Evolutionary conservation across 2,797 vertebrate genomes (phyloP), one percentile per base, ranked within the genome.

Genomic region (Halcyon smyrnensis): DNA sequence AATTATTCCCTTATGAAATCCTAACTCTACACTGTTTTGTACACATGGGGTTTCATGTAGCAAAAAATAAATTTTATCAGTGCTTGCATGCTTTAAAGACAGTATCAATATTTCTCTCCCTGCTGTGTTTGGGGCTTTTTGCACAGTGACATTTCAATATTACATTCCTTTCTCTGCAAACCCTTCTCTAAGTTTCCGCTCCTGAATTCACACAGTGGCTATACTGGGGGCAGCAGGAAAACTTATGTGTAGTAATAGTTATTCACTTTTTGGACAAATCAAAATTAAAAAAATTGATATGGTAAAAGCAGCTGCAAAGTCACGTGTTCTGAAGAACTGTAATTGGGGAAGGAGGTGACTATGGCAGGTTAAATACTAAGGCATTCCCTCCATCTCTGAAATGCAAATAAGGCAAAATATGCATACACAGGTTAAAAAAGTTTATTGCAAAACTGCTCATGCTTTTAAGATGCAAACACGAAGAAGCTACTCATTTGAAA

Each of bases 401-500:
- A 94, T 69, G 36, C 45, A 71, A 92, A 54, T 62, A 84, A 84
- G 95, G 95, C 79, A 93, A 95, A 95, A 92, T 32, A 23, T 76
- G 48, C 76, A 37, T 43, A 84, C 75, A 48, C 60, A 32, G n/a
- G 7, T 91, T 79, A 69, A 95, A 88, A 77, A 77, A 77, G 25
- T 9, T 51, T 60, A 75, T 53, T 91, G 86, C 71, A 76, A 17
- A 90, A 84, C 45, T 91, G 28, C 8, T 89, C 28, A 64, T 39
- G 36, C 43, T 94, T 87, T 77, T 77, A 57, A 64, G 79, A 71
- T 69, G 69, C 82, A 46, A 93, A 81, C 45, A 63, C 36, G 87
- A 63, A 65, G 18, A 63, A 65, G 18, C 41, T 89, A 89, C 75
- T 56, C 27, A 79, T 85, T 67, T 62, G 39, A 77, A 95, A 87